Conservation (phyloP, 2,888 invertebrate species). For the Augiades crinisus region DNA sequence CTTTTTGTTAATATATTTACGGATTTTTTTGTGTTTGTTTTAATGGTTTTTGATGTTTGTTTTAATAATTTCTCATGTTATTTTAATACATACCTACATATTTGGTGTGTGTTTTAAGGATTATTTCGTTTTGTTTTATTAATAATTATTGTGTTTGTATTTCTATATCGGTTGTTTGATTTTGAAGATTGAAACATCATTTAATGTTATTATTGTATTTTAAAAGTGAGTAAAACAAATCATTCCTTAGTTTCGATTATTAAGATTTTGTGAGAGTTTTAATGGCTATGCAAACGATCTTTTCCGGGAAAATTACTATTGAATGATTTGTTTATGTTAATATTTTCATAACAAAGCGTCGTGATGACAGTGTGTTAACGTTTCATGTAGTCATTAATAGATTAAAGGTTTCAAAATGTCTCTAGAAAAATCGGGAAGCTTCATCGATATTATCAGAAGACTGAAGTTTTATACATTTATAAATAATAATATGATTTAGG, state of each 20-base stretch:
- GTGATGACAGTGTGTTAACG: background rate
- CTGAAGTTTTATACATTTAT: too few relatives aligned
- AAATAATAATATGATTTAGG: too few relatives aligned
- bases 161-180: background rate
- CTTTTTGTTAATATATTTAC: too few relatives aligned
- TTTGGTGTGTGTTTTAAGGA: too few relatives aligned
- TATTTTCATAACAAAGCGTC: background rate
- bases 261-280: background rate
- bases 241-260: background rate
- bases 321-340: conserved; percentile 20
- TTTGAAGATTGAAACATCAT: background rate
- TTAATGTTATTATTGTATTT: conserved; percentile 9
- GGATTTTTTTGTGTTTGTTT: too few relatives aligned
- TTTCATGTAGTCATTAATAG: background rate
- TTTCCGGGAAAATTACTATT: conserved; percentile 10
- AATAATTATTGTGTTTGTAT: background rate
- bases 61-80: too few relatives aligned
- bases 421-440: background rate
- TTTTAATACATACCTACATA: too few relatives aligned
- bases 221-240: conserved; percentile 4
- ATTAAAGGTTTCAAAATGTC: background rate
- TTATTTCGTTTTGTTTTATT: too few relatives aligned
- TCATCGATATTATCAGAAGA: too few relatives aligned
- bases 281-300: background rate
- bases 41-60: too few relatives aligned